Evolutionary conservation across 2,113 vertebrate genomes (phyloP).

Genomic region (Hippoglossus stenolepis): DNA sequence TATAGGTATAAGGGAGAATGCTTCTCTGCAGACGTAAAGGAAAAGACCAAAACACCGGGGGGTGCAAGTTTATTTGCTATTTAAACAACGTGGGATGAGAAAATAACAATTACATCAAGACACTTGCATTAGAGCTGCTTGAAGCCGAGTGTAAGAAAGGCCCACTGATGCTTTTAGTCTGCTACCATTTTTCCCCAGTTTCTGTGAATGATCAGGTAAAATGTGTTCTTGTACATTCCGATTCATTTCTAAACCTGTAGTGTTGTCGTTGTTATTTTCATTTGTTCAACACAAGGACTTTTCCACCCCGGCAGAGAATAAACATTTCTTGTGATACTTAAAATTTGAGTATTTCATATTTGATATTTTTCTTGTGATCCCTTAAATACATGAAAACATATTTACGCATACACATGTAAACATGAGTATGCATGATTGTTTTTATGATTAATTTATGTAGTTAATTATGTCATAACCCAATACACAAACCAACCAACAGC

Average conservation of each 20-base stretch:
- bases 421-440: background rate
- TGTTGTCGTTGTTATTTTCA: no score
- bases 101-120: no score
- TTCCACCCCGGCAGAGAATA: no score
- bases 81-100: no score
- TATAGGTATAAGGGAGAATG: background rate
- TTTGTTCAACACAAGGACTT: background rate
- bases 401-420: background rate
- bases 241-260: no score
- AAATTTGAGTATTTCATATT: background rate
- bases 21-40: background rate
- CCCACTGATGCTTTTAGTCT: background rate
- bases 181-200: no score
- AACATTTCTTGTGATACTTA: background rate
- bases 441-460: slow-evolving; percentile 36
- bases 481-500: slow-evolving; percentile 45
- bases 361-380: background rate
- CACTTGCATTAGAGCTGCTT: no score
- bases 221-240: no score
- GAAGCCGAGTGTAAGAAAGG: background rate
- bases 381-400: background rate
- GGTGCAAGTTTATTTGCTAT: no score
- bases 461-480: slow-evolving; percentile 40
- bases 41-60: background rate
- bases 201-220: no score